Evolutionary conservation across 2,797 vertebrate genomes (phyloP).

Genomic region (Labroides dimidiatus): DNA sequence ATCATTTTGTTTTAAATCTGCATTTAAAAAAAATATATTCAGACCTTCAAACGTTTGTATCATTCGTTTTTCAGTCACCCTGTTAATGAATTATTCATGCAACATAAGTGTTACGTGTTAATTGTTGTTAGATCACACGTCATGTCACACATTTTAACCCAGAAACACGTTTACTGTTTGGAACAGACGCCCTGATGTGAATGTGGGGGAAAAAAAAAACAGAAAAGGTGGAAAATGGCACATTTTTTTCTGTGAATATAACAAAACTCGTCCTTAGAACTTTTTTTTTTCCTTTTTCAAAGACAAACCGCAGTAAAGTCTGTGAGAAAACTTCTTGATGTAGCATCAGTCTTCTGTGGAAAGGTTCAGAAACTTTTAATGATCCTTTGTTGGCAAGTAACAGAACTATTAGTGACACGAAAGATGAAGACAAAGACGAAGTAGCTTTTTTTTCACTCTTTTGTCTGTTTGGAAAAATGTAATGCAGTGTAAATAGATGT

Average conservation of each 20-base stretch:
- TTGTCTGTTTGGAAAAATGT: slow-evolving; percentile 39
- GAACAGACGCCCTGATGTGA: slow-evolving; percentile 8
- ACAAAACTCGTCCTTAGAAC: slow-evolving; percentile 34
- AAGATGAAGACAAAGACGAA: slow-evolving; percentile 33
- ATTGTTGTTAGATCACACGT: slow-evolving; percentile 31
- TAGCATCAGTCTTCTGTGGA: slow-evolving; percentile 37
- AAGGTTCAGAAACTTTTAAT: slow-evolving; percentile 78
- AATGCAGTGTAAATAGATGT: slow-evolving; percentile 44
- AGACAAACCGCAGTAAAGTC: slow-evolving; percentile 30
- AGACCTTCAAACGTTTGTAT: no score
- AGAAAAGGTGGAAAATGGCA: neutral
- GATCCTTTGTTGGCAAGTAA: slow-evolving; percentile 74
- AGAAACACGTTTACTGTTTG: neutral
- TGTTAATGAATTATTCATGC: neutral
- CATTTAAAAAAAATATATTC: no score
- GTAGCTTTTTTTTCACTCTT: slow-evolving; percentile 51
- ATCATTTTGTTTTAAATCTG: no score
- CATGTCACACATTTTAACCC: neutral
- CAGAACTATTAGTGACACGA: slow-evolving; percentile 62
- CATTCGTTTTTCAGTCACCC: neutral
- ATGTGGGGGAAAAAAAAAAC: neutral
- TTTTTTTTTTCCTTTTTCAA: slow-evolving; percentile 2
- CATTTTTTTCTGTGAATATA: slow-evolving; percentile 24
- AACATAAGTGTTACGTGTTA: neutral
- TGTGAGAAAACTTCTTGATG: slow-evolving; percentile 44